Base-by-base conservation (phyloP, 2,797 vertebrate genomes). In the Limnodromus scolopaceus region DNA sequence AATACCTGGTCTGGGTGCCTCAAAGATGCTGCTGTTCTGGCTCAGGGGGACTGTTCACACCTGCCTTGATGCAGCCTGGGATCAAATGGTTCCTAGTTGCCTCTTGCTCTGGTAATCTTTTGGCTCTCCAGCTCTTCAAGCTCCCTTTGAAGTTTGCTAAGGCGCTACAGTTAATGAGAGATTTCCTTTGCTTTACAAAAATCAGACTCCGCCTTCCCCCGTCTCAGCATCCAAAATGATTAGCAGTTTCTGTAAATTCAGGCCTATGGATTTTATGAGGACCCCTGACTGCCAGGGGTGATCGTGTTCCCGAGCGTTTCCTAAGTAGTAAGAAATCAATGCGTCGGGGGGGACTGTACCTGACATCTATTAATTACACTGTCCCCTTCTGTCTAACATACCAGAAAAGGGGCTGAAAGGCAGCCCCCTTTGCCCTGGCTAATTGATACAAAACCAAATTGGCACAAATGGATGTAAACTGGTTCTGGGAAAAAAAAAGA, bases 291-390 rank as follows among this genome's bases (percentile, higher is more conserved):
- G 77, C 38, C 49, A 53, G 54, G 30, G 54, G 58, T 84, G 88
- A 88, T 80, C 4, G 3, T 76, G 28, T 72, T 95, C 55, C 36
- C 0, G 1, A 51, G 61, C 74, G 63, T 92, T 93, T 90, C 83
- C 85, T 81, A 65, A 95, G 53, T 54, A 66, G 80, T 32, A 84
- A 79, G 51, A 86, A 96, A 93, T 96, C 74, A 70, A 92, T 93
- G 51, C 32, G 34, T 63, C 6, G 3, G 54, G 32, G n/a, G 34
- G n/a, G 36, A 30, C 58, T 32, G 66, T 87, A 60, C 34, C 51
- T 92, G 86, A 80, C 74, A 57, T 94, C 54, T 85, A n/a, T 92
- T 96, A 97, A 92, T 96, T 90, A 86, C 43, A 25, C 20, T 66
- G 80, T 90, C 53, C 74, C 48, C 32, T 92, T 79, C 45, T 3